Evolutionary conservation across 2,797 vertebrate genomes (phyloP).

Genomic region (Mormyrus proboscirostris): DNA sequence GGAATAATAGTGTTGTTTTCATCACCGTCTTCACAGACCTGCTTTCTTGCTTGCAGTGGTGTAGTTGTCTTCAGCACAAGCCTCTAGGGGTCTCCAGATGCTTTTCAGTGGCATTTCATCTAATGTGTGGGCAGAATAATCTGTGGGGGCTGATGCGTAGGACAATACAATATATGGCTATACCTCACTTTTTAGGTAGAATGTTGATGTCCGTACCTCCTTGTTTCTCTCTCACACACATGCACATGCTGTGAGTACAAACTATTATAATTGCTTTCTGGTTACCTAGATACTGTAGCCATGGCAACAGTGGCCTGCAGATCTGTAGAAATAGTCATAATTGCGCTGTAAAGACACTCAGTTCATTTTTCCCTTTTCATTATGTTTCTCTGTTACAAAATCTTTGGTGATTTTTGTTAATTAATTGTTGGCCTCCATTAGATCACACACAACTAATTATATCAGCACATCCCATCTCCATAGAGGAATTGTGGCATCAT

Average conservation of each 20-base stretch:
- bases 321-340: constrained; percentile 27
- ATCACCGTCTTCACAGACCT: background rate
- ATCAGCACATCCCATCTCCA: background rate
- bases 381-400: background rate
- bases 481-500: background rate
- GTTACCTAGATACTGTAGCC: constrained; percentile 42
- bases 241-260: background rate
- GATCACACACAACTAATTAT: background rate
- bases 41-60: background rate
- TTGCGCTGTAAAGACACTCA: background rate
- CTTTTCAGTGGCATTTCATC: background rate
- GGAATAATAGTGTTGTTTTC: background rate
- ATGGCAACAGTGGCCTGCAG: constrained; percentile 41
- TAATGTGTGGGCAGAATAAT: background rate
- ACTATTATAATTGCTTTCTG: constrained; percentile 36
- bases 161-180: background rate
- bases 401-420: background rate
- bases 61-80: background rate
- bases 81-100: background rate
- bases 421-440: background rate
- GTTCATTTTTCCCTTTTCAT: background rate
- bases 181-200: background rate
- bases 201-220: background rate
- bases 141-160: background rate
- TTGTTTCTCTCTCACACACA: background rate